Base-by-base conservation (phyloP, 2,797 vertebrate genomes). In the Enteromius argenteus region DNA sequence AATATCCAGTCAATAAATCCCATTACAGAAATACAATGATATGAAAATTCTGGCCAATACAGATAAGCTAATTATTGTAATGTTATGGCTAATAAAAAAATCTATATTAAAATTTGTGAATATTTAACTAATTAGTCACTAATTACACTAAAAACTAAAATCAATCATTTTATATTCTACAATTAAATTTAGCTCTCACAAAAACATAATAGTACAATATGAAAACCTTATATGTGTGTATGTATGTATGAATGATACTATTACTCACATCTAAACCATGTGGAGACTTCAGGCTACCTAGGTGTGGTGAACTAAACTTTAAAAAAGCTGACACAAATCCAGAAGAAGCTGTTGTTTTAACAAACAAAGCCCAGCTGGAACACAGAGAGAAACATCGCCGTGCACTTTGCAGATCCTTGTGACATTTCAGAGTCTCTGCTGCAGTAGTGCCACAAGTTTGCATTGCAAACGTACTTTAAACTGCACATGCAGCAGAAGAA, bases 401-500 rank as follows among this genome's bases (percentile, higher is more conserved):
- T 27, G 53, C 71, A 69, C 35, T 79, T 78, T 62, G 62, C 83
- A 87, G 8, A 44, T 46, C 30, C 27, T 58, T 81, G 83, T 86
- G 66, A 86, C 81, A 75, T 81, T 64, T 75, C 21, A 56, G 80
- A 71, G 39, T 51, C 82, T 67, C 42, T 84, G 35, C 58, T 77
- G 71, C 39, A 21, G 39, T 10, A 79, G 21, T 77, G 30, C n/a
- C 71, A 32, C 9, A 17, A 69, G 75, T 86, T 64, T 87, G 90
- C 81, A 66, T 64, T 73, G 66, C 66, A 87, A 87, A 87, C 81
- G 86, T 49, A 46, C 68, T 66, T 84, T 14, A 51, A 73, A 35
- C 51, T 39, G 8, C 19, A 51, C 80, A 85, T 17, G 15, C 74
- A n/a, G 37, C 17, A 8, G 32, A 72, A 42, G 19, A 60, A 30